Evolutionary conservation across 2,113 vertebrate genomes (phyloP), one percentile per base, ranked within the genome.

Genomic region (Esox niger): DNA sequence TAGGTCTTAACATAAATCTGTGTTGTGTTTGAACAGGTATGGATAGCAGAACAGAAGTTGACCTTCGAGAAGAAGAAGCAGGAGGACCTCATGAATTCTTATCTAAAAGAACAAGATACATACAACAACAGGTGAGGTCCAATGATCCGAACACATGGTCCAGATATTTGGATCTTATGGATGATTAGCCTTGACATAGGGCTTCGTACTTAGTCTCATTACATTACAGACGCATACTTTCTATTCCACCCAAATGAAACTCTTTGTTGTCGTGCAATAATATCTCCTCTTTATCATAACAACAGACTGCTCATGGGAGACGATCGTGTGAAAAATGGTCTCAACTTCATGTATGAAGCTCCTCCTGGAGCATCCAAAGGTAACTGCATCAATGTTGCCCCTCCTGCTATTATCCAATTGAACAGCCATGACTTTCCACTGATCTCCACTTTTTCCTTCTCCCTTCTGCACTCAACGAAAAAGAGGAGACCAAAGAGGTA

Each of bases 341-440:
- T 99, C 65, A 98, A 98, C 86, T 98, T 99, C 78, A 99, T 99
- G 97, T 99, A 99, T 47, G 97, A 99, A 75, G 97, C 97, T 76
- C 97, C 97, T 83, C 95, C 96, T 55, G 97, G 97, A 87, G 96
- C 93, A 82, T 96, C 95, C 69, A 98, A 98, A 93, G 97, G 97
- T 99, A 94, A 73, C 29, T 31, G 1, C 15, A 29, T 25, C 26
- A 3, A 58, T 29, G 6, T 58, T 29, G 25, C 26, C 6, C 17
- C 15, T 43, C 11, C 38, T 15, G 13, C 38, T 43, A 20, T 17
- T 25, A 23, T 23, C 5, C 27, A 49, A 55, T 2, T 13, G 8
- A 31, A 32, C 13, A 10, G 31, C 73, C 10, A 66, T 58, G 0
- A 4, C 20, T 26, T n/a, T n/a, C n/a, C n/a, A n/a, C n/a, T n/a